phyloP scores from a whole-genome alignment of 2,113 vertebrate genomes.

The Genyomyrus donnyi region DNA sequence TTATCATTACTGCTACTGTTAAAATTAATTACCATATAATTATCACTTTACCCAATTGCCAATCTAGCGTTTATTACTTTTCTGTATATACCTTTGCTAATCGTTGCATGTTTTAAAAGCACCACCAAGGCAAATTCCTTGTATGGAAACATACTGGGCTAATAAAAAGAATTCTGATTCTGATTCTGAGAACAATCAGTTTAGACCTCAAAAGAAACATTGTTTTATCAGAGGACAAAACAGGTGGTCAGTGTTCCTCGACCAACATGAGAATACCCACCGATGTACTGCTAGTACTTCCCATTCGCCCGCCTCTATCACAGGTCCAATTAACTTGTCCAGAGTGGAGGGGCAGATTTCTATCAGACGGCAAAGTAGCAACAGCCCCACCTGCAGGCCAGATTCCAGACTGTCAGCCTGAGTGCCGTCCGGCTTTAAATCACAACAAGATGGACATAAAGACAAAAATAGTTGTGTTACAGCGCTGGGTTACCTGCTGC shows the following conservation, averaged over 20 bases:
- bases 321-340: constrained; percentile 61
- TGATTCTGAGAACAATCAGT: not conserved
- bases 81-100: too few relatives aligned
- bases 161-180: not conserved
- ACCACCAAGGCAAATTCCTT: too few relatives aligned
- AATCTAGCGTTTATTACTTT: too few relatives aligned
- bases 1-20: too few relatives aligned
- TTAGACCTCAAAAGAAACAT: not conserved
- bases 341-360: constrained; percentile 79
- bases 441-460: not conserved
- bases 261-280: constrained; percentile 61
- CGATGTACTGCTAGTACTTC: constrained; percentile 77
- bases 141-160: too few relatives aligned
- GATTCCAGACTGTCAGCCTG: constrained; percentile 17
- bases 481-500: constrained; percentile 71
- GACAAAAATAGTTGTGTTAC: not conserved
- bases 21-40: too few relatives aligned
- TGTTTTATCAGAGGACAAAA: not conserved
- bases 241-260: not conserved
- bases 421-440: not conserved
- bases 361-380: constrained; percentile 80
- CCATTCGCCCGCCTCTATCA: constrained; percentile 67
- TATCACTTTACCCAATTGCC: too few relatives aligned
- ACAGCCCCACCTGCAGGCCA: constrained; percentile 78
- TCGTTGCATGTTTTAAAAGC: not conserved